These are phyloP conservation scores for Sebastes variabilis DNA, from an alignment of 2,797 vertebrate genomes.

Conservation along the genomic window DNA sequence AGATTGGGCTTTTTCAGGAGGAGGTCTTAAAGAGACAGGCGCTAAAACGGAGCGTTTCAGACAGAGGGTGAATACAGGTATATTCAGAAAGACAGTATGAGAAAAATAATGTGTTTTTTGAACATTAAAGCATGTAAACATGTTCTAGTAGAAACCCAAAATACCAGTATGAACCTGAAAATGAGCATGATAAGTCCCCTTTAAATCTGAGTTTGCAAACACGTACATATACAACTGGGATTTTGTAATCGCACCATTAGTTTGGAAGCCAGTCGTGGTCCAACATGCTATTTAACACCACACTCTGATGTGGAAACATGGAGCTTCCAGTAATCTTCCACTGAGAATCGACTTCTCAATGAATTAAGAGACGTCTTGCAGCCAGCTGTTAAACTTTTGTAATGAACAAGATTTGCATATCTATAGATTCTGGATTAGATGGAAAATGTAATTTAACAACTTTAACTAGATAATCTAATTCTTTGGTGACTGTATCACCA, in stretches of 20 bases:
- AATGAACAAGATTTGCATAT: neutral
- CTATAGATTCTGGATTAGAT: neutral
- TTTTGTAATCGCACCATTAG: neutral
- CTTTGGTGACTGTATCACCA: neutral
- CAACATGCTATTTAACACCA: no score
- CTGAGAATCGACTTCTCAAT: neutral
- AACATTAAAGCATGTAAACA: no score
- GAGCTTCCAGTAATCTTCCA: neutral
- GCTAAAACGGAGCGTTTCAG: no score
- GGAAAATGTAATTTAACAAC: neutral
- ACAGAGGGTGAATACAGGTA: no score
- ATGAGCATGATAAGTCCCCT: no score
- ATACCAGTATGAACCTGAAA: no score
- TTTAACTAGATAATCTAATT: no score
- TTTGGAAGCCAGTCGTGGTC: neutral
- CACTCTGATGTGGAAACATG: neutral
- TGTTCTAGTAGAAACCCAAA: no score
- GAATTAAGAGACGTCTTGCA: neutral
- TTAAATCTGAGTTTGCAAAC: no score
- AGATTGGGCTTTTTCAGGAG: no score
- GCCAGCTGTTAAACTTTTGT: neutral
- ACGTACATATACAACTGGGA: neutral
- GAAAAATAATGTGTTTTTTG: neutral
- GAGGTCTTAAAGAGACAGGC: no score
- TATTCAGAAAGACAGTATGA: no score